Conservation (phyloP, 2,113 vertebrate genomes). For the Bubalus kerabau region DNA sequence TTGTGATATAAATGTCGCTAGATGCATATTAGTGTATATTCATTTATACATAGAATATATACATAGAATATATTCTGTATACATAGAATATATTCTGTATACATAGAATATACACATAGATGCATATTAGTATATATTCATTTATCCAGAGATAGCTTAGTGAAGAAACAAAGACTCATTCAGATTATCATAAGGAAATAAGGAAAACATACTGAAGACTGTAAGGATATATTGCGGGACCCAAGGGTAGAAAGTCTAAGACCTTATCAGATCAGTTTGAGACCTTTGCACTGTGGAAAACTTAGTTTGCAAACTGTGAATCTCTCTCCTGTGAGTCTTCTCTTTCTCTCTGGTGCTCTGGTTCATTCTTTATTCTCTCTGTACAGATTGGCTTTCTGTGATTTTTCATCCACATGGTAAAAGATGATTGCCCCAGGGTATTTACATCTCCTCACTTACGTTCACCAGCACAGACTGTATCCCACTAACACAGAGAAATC, state of each 20-base stretch:
- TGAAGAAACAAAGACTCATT: not conserved
- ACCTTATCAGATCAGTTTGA: not conserved
- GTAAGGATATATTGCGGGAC: not conserved
- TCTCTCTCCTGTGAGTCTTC: not conserved
- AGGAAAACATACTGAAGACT: not conserved
- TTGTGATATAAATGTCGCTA: not conserved
- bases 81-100: not conserved
- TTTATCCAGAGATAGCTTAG: not conserved
- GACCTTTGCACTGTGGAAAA: not conserved
- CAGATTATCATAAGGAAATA: not conserved
- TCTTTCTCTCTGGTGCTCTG: not conserved
- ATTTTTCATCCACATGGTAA: not conserved
- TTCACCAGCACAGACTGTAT: not conserved
- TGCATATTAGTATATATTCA: not conserved
- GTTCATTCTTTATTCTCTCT: not conserved
- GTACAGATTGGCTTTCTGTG: not conserved
- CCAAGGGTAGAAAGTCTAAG: not conserved
- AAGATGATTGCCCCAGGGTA: not conserved
- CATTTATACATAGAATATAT: not conserved
- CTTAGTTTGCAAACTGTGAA: not conserved
- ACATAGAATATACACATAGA: not conserved
- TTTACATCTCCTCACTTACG: not conserved
- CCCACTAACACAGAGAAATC: not conserved
- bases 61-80: not conserved
- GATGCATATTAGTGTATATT: not conserved